phyloP scores from a whole-genome alignment of 2,797 vertebrate genomes.

The Sebastes taczanowskii region DNA sequence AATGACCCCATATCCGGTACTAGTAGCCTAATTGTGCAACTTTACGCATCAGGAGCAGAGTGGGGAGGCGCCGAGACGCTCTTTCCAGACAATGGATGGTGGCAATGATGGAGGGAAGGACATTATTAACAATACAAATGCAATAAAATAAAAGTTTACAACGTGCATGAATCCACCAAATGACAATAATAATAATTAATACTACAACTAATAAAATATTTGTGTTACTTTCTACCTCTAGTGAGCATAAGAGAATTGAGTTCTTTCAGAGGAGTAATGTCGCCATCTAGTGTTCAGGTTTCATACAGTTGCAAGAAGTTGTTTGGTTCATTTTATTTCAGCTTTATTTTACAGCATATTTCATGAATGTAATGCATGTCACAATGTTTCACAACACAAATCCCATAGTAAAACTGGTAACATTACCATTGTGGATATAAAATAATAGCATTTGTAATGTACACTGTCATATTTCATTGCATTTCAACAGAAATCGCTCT shows the following conservation, averaged over 20 bases:
- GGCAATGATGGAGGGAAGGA: background rate
- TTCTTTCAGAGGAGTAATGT: background rate
- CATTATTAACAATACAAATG: background rate
- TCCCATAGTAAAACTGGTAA: background rate
- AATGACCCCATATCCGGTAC: background rate
- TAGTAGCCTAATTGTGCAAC: background rate
- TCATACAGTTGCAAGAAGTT: background rate
- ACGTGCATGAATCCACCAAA: background rate
- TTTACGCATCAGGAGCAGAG: background rate
- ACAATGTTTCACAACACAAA: background rate
- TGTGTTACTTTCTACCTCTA: background rate
- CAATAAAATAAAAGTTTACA: background rate
- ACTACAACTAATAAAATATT: too few relatives aligned
- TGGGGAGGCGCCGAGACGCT: background rate
- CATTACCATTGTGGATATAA: background rate
- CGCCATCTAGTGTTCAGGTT: conserved; percentile 51
- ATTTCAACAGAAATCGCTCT: background rate
- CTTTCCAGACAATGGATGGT: background rate
- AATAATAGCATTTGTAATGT: background rate
- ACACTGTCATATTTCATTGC: background rate
- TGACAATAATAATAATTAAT: background rate
- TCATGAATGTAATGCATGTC: background rate
- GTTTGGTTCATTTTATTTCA: background rate
- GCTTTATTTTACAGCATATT: background rate
- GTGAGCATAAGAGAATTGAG: background rate